phyloP scores from a whole-genome alignment of 2,888 invertebrate genomes.

The Stenotaenia linearis region DNA sequence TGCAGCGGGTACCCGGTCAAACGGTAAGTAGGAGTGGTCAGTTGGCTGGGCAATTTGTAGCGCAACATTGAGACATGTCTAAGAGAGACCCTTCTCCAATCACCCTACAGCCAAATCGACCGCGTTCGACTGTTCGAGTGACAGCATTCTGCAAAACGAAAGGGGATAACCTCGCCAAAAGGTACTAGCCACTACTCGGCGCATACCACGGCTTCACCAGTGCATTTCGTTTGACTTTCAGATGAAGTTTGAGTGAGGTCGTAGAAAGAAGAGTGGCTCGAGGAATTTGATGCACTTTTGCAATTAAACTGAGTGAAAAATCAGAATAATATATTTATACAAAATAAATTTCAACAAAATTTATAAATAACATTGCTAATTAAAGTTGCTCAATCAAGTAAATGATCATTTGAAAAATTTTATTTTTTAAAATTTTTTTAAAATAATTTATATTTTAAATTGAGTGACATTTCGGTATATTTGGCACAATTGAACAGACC shows the following conservation, averaged over 20 bases:
- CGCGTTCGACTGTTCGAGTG: slow-evolving; percentile 16
- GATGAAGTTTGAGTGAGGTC: slow-evolving; percentile 19
- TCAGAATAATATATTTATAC: too few species aligned
- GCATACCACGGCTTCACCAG: slow-evolving; percentile 14
- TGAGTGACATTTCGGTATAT: neutral
- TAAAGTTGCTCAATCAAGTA: too few species aligned
- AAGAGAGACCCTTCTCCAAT: neutral
- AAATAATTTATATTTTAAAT: neutral
- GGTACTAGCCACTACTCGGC: neutral
- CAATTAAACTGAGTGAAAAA: neutral
- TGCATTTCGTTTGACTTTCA: slow-evolving; percentile 26
- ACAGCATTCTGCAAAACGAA: neutral
- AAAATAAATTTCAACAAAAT: too few species aligned
- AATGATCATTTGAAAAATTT: too few species aligned
- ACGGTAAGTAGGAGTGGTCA: slow-evolving; percentile 9
- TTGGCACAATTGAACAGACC: neutral
- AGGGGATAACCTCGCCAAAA: neutral
- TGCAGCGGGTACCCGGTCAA: neutral
- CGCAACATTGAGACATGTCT: slow-evolving; percentile 17
- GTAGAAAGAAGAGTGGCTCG: neutral
- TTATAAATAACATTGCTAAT: too few species aligned
- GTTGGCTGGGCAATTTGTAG: slow-evolving; percentile 16
- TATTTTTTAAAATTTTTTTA: too few species aligned
- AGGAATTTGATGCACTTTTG: neutral
- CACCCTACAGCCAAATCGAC: slow-evolving; percentile 26